Evolutionary conservation across 2,797 vertebrate genomes (phyloP), one percentile per base, ranked within the genome.

Genomic region (Odontamblyopus lacepedii): DNA sequence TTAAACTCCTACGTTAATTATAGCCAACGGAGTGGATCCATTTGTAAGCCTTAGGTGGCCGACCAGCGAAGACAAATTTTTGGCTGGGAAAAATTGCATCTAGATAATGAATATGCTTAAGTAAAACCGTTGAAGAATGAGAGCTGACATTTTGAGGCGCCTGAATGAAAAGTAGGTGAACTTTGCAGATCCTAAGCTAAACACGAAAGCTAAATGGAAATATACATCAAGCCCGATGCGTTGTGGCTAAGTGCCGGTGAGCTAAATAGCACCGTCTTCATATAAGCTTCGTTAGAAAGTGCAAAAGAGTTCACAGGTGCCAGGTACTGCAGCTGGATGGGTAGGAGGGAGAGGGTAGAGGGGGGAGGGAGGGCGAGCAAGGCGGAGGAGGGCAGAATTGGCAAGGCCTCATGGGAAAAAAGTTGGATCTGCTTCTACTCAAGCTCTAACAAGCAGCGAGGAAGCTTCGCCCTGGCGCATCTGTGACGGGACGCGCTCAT

Each of bases 391-490:
- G 85, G 79, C 50, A 70, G 77, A 85, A 74, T 89, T 92, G 92
- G 91, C 92, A 92, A 92, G 86, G 85, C 76, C 89, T 90, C 89
- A 91, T 92, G 90, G 89, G 90, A 93, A 92, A 92, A 90, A 67
- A 18, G 89, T 91, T 92, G 90, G 90, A 93, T 93, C 91, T 93
- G 90, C 89, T 92, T 93, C 90, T 81, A 88, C 92, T 93, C 92
- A 93, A 91, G 91, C 91, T 92, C 88, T 89, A 93, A 93, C 92
- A 92, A 92, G 91, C 89, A 90, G 78, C 78, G 81, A 92, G 87
- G 88, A 89, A 92, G 88, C 87, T 89, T 91, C 80, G 87, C 84
- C 87, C 87, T 77, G 81, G 81, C 63, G 88, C 84, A 87, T 90
- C 83, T 85, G 86, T n/a, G 84, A 85, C 82, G 86, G 84, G 89